Conservation (phyloP, 1,140 invertebrate genomes). For the Drosophila littoralis region DNA sequence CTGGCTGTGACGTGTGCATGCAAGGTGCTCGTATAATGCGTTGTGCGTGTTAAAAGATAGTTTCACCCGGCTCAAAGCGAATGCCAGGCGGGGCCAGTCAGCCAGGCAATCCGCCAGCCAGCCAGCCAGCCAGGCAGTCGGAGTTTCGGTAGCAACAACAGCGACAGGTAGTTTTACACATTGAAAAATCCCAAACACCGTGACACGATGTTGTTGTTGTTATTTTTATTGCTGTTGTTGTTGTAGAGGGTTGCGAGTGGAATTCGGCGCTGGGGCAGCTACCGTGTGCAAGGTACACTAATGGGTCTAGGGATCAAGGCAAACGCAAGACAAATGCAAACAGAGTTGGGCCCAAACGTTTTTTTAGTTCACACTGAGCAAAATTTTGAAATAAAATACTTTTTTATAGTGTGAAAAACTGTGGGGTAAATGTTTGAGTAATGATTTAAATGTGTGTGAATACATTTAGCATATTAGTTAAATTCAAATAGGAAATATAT, state of each 20-base stretch:
- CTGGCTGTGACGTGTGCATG: conserved; percentile 67
- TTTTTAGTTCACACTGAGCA: conserved; percentile 37
- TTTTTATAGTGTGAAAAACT: too few relatives aligned
- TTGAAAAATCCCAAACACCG: conserved; percentile 81
- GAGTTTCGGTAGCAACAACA: conserved; percentile 57
- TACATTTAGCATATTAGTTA: too few relatives aligned
- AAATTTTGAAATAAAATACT: neutral
- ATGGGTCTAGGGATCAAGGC: conserved; percentile 80
- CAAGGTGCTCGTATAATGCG: conserved; percentile 82
- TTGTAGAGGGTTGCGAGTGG: conserved; percentile 26
- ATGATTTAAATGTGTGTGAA: too few relatives aligned
- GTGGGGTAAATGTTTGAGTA: too few relatives aligned
- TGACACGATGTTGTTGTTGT: conserved; percentile 54
- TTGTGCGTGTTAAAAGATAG: conserved; percentile 83
- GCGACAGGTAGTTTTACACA: conserved; percentile 82
- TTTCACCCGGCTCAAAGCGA: conserved; percentile 72
- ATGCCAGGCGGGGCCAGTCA: conserved; percentile 47
- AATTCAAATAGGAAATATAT: neutral
- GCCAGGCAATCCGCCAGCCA: conserved; percentile 17
- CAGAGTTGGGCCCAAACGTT: conserved; percentile 55
- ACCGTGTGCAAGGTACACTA: conserved; percentile 51
- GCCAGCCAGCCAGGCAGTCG: conserved; percentile 5
- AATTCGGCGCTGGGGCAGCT: conserved; percentile 48
- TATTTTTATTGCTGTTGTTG: conserved; percentile 29
- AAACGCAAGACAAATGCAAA: conserved; percentile 78